These are phyloP conservation scores for Cenopis cana DNA, from an alignment of 2,888 invertebrate species.

Conservation along the genomic window DNA sequence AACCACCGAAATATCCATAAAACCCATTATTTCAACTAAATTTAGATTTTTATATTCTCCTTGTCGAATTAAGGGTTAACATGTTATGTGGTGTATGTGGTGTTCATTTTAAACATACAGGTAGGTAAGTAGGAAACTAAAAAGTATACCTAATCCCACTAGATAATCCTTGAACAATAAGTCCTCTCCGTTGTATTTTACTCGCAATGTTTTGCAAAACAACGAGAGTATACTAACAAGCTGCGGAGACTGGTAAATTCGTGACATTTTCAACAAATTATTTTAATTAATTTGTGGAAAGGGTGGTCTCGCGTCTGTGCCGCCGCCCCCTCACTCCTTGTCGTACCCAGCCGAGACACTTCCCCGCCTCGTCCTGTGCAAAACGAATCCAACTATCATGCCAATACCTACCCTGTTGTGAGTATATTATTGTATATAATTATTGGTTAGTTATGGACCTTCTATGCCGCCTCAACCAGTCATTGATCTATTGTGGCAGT, in stretches of 20 bases:
- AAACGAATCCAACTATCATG: constrained; percentile 43
- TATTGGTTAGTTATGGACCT: too few relatives aligned
- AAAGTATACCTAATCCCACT: too few relatives aligned
- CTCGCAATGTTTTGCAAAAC: constrained; percentile 55
- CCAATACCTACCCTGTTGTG: constrained; percentile 4
- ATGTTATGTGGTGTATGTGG: too few relatives aligned
- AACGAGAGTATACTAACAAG: constrained; percentile 64
- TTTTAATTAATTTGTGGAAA: constrained; percentile 66
- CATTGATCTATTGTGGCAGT: too few relatives aligned
- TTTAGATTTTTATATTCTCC: too few relatives aligned
- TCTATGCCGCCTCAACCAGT: too few relatives aligned
- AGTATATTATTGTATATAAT: not conserved
- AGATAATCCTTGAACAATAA: constrained; percentile 29
- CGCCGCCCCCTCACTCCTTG: constrained; percentile 45
- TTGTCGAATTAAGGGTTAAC: too few relatives aligned
- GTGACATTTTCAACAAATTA: constrained; percentile 63
- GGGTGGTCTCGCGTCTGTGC: constrained; percentile 51
- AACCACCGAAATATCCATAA: too few relatives aligned
- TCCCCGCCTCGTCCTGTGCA: constrained; percentile 19
- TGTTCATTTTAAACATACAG: too few relatives aligned
- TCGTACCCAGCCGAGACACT: constrained; percentile 42
- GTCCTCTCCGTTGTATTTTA: constrained; percentile 50
- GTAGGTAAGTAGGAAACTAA: too few relatives aligned
- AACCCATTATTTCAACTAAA: too few relatives aligned
- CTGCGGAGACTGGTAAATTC: constrained; percentile 57